A percentile compares a stretch with the other conserved stretches of the same genome.
These are phyloP conservation scores for Thecocarcelia acutangulata DNA, from an alignment of 2,888 invertebrate species.

Conservation along the genomic window DNA sequence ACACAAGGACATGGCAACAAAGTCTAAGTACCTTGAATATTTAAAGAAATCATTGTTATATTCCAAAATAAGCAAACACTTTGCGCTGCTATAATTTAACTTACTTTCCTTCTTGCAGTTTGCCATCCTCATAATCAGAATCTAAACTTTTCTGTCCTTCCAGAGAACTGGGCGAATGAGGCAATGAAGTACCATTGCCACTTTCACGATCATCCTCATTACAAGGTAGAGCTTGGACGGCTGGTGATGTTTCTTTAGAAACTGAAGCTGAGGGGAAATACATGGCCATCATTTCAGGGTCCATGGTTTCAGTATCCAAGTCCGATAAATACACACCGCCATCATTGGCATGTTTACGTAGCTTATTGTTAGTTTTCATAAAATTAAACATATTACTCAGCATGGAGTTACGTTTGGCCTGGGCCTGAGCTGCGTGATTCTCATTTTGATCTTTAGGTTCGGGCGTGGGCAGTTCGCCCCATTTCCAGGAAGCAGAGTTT, in stretches of 20 bases:
- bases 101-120: constrained; percentile 82
- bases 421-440: constrained; percentile 74
- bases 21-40: constrained; percentile 82
- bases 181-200: constrained; percentile 96
- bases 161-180: constrained; percentile 95
- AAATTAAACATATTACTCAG: constrained; percentile 96
- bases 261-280: constrained; percentile 88
- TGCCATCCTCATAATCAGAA: constrained; percentile 91
- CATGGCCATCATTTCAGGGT: constrained; percentile 94
- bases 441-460: constrained; percentile 72
- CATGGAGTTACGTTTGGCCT: constrained; percentile 85
- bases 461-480: constrained; percentile 91
- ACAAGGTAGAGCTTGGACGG: constrained; percentile 37
- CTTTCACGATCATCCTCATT: constrained; percentile 96
- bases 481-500: constrained; percentile 87
- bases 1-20: constrained; percentile 90
- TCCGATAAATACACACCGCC: constrained; percentile 95
- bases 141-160: constrained; percentile 90
- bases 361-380: constrained; percentile 89
- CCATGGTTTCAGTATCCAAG: constrained; percentile 90
- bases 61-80: no score
- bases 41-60: neutral
- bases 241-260: constrained; percentile 70
- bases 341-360: constrained; percentile 83
- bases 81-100: constrained; percentile 72